Base-by-base conservation (phyloP, 2,113 vertebrate genomes). In the Stegastes partitus region DNA sequence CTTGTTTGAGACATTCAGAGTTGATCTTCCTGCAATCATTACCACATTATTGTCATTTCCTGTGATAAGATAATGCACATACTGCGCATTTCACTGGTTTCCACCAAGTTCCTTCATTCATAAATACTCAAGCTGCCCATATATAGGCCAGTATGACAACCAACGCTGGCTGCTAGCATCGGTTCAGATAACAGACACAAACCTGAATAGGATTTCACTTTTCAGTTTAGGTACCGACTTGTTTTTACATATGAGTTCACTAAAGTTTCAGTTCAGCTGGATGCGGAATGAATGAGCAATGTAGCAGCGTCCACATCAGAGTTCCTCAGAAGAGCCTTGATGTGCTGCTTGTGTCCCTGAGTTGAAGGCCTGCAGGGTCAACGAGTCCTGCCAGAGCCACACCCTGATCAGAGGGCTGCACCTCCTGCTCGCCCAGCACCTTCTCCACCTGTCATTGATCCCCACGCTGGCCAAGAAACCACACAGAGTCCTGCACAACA, bases 381-480 rank as follows among this genome's bases (percentile, higher is more conserved):
- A 10, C 18, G 21, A 21, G 57, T 54, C 26, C 51, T 80, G 75
- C 83, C 75, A 82, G 77, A 77, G 54, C 70, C 74, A 61, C 84
- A 78, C 82, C 82, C 78, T 65, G 37, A 81, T 76, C 74, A 88
- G 63, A 81, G 77, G 65, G 25, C 78, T 47, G 62, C 68, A 75
- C 78, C 89, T 82, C 50, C 81, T 84, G 79, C 69, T 77, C 78
- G 21, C 62, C 53, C 76, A 37, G 63, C 51, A 84, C 80, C 85
- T 75, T 77, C 65, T 59, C 72, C 84, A 89, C 85, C 85, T 89
- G 87, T 79, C 82, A 80, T 64, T 69, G 57, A 85, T 59, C 63
- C 42, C 42, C 72, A 79, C 21, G 39, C 53, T 58, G 68, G 68
- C 82, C 82, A 67, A 77, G 72, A 74, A 62, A 42, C 21, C 71